Percentiles rank a stretch among this genome's conserved stretches.
Conservation (phyloP, 2,888 invertebrate species). For the Tillus elongatus region DNA sequence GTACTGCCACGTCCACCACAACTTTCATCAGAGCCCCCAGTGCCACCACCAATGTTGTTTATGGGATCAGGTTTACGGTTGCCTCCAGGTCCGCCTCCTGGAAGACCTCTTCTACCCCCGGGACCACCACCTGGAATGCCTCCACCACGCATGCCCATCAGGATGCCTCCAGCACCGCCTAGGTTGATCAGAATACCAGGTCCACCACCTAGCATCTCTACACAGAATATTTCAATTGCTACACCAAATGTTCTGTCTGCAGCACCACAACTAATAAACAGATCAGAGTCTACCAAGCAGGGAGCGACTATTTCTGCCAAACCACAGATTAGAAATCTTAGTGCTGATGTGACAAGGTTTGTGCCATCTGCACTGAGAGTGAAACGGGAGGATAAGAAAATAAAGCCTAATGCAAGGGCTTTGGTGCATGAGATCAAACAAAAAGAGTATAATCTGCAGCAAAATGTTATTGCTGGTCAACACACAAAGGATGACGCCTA, state of each 20-base stretch:
- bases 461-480: conserved; percentile 40
- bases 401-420: conserved; percentile 47
- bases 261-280: conserved; percentile 71
- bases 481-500: conserved; percentile 94
- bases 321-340: conserved; percentile 89
- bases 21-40: conserved; percentile 39
- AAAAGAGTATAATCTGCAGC: conserved; percentile 39
- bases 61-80: conserved; percentile 33
- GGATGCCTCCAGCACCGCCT: conserved; percentile 50
- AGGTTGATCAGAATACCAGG: conserved; percentile 37
- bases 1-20: conserved; percentile 27
- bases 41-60: conserved; percentile 41
- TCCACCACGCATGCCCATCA: conserved; percentile 48
- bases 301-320: conserved; percentile 85
- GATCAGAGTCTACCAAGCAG: conserved; percentile 51
- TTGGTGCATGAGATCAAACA: conserved; percentile 47
- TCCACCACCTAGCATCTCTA: conserved; percentile 24
- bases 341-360: conserved; percentile 91
- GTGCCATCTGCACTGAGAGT: conserved; percentile 88
- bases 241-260: conserved; percentile 69
- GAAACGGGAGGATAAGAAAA: conserved; percentile 73
- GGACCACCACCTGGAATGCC: conserved; percentile 56
- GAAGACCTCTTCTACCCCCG: conserved; percentile 44
- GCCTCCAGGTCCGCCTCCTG: conserved; percentile 51
- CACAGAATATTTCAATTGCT: conserved; percentile 30